Base-by-base conservation (phyloP, 2,888 invertebrate genomes). In the Pimpla rufipes region DNA sequence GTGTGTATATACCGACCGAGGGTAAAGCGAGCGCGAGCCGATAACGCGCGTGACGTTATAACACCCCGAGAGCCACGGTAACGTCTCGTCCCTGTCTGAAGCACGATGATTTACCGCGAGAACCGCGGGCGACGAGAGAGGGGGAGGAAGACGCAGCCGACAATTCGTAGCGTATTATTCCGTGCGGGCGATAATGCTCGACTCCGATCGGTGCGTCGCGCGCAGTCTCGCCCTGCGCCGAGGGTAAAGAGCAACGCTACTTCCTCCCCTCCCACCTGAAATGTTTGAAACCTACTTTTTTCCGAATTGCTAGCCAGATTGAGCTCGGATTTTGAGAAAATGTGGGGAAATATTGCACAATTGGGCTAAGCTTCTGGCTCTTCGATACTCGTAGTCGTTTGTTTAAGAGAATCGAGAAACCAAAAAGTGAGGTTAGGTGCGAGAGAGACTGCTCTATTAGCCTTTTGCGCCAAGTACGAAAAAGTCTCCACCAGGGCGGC, bases 11-110 rank as follows among this genome's bases (percentile, higher is more conserved):
- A 18, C 57, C 10, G 45, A 13, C 57, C 47, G 29, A n/a, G 47
- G n/a, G 29, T 62, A 62, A n/a, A 62, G 21, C 35, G 13, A 7
- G 21, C 37, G 45, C 16, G 59, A 35, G 40, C 40, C 81, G 78
- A 68, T 78, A 78, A 82, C 77, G 81, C 77, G 81, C 42, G 77
- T 47, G 59, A 62, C 47, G 74, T 52, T 70, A 62, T 50, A 78
- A 64, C 68, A 70, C 47, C 40, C 67, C 35, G 37, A 55, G 55
- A 35, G 50, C 52, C 74, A 29, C 70, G 74, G 62, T 67, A 82
- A 79, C 29, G 57, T 70, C 70, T 74, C 71, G 55, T 57, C 45
- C 68, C 55, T 50, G 55, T 70, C 70, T 74, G 37, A 70, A 70
- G 47, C 64, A 21, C 55, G 40, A 47, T 82, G 70, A 79, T 82